A percentile compares a stretch with the other conserved stretches of the same genome.
Evolutionary conservation across 2,888 invertebrate genomes (phyloP).

Genomic region (Pristionchus entomophagus): DNA sequence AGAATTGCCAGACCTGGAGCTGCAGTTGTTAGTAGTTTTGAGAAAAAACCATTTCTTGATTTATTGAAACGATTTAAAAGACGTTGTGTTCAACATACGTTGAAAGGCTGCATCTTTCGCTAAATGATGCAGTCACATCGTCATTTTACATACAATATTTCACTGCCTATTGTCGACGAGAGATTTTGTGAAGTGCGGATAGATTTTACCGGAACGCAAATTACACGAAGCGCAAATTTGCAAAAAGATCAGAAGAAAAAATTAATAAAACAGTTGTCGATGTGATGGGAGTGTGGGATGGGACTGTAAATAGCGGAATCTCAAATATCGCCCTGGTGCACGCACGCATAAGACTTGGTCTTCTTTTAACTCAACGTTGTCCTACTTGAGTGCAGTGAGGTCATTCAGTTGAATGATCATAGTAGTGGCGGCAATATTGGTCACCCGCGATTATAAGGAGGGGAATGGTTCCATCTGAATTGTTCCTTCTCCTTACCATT

Average conservation of each 20-base stretch:
- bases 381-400: constrained; percentile 13
- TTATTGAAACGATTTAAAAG: too few species aligned
- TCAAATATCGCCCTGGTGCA: neutral
- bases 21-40: neutral
- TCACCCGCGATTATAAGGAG: constrained; percentile 22
- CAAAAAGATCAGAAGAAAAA: neutral
- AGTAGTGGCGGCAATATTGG: constrained; percentile 27
- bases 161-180: too few species aligned
- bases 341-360: neutral
- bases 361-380: constrained; percentile 27
- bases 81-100: too few species aligned
- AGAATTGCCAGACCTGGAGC: constrained; percentile 38
- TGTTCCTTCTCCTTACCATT: constrained; percentile 43
- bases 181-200: neutral
- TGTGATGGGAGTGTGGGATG: neutral
- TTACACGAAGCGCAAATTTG: too few species aligned
- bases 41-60: neutral
- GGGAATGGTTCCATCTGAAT: constrained; percentile 45
- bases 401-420: constrained; percentile 35
- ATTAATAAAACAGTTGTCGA: constrained; percentile 8
- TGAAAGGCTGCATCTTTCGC: too few species aligned
- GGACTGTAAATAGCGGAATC: neutral
- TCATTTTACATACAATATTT: neutral
- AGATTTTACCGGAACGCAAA: neutral
- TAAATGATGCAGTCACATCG: neutral